Conservation (phyloP, 1,140 invertebrate genomes). For the Aleiodes sp. region DNA sequence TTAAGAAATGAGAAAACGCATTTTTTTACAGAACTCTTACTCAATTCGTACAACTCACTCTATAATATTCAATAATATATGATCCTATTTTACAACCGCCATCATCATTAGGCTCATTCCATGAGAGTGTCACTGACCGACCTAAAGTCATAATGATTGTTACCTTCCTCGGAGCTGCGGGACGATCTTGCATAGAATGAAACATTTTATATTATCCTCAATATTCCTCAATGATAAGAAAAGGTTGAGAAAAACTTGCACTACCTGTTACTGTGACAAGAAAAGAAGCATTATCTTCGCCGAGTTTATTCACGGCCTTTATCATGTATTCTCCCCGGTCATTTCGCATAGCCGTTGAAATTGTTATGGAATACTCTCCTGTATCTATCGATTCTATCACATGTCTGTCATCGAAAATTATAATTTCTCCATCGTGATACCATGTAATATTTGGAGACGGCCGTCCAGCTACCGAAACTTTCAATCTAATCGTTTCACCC, state of each 20-base stretch:
- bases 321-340: slow-evolving; percentile 90
- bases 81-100: slow-evolving; percentile 92
- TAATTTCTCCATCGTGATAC: slow-evolving; percentile 84
- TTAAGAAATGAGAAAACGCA: not conserved
- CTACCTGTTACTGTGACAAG: slow-evolving; percentile 86
- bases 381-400: slow-evolving; percentile 73
- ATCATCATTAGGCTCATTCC: slow-evolving; percentile 91
- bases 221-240: not conserved
- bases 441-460: slow-evolving; percentile 85
- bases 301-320: slow-evolving; percentile 81
- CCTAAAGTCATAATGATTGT: slow-evolving; percentile 79
- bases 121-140: slow-evolving; percentile 84
- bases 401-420: slow-evolving; percentile 72
- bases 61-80: slow-evolving; percentile 93
- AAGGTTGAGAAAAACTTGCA: not conserved
- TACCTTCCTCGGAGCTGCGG: slow-evolving; percentile 84
- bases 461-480: slow-evolving; percentile 88
- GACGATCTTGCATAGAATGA: slow-evolving; percentile 70
- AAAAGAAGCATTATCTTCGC: slow-evolving; percentile 82
- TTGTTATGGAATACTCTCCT: slow-evolving; percentile 77
- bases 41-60: slow-evolving; percentile 63
- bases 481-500: slow-evolving; percentile 86
- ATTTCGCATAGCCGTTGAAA: slow-evolving; percentile 74
- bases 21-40: not conserved
- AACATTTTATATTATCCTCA: not conserved